Evolutionary conservation across 2,797 vertebrate species (phyloP), one percentile per base, ranked within the genome.

Genomic region (Coluber constrictor): DNA sequence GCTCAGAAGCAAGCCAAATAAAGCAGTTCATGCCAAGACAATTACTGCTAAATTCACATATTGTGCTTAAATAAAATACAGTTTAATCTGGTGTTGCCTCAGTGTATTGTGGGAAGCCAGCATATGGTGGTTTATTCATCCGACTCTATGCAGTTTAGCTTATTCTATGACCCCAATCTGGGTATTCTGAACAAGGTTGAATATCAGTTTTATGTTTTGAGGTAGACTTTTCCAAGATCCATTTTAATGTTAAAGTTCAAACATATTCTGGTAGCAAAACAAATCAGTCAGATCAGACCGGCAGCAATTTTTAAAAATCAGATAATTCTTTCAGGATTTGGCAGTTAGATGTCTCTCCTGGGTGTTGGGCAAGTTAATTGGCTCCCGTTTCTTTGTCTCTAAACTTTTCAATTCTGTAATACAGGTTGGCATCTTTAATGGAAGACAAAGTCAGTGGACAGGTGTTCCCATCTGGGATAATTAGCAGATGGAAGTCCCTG

Each of bases 371-470:
- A 88, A 89, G 54, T 37, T 37, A 94, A 92, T 43, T 3, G 10
- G 3, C 91, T 56, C 92, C 90, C 56, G 88, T 88, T 47, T 92
- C n/a, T 93, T 83, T n/a, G n/a, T 94, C 91, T 95, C 51, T 79
- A 27, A 66, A 95, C 57, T 90, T 96, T 95, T 91, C 47, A 23
- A 94, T 94, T 94, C 93, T 54, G 74, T 55, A 55, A 74, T 18
- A 37, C n/a, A 55, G 92, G 92, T 92, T 95, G 93, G 92, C 96
- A 88, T 95, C 95, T 95, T 94, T 83, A 83, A 43, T 10, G 37
- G 95, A 97, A 97, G 96, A 95, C 95, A 95, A 96, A 93, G 94
- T 95, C 92, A 92, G 90, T 88, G 90, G 94, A 94, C 94, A 95
- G 89, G 47, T 94, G 92, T 92, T 95, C 88, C 74, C 91, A 93